Percentiles rank a stretch among this genome's conserved stretches.
Conservation (phyloP, 2,888 invertebrate genomes). For the Machimus rusticus region DNA sequence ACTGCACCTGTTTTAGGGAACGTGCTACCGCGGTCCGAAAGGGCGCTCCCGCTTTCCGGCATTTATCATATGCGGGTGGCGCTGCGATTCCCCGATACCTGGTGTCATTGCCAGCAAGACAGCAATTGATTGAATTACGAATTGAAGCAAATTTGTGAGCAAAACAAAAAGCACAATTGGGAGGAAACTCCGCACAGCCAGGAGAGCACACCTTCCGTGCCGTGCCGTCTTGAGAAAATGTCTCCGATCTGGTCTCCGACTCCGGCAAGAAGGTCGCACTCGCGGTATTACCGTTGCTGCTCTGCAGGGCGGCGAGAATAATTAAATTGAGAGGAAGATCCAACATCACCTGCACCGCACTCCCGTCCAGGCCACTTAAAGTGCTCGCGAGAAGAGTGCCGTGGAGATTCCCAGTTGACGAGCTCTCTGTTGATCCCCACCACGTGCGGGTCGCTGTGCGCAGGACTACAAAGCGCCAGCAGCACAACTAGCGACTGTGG, state of each 20-base stretch:
- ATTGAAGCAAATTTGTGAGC: not conserved
- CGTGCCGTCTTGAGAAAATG: not conserved
- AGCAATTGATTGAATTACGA: not conserved
- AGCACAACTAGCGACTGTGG: slow-evolving; percentile 1
- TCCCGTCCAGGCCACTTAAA: not conserved
- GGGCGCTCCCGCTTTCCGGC: not conserved
- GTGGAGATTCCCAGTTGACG: not conserved
- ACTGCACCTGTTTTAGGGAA: not conserved
- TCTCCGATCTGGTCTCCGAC: not conserved
- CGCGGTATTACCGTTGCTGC: not conserved
- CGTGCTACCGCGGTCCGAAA: not conserved
- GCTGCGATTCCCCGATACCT: not conserved
- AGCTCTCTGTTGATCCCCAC: not conserved
- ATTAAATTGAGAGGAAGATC: not conserved
- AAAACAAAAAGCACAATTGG: not conserved
- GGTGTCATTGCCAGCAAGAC: not conserved
- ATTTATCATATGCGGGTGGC: not conserved
- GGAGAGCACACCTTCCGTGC: not conserved
- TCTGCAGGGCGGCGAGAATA: not conserved
- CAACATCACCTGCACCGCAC: not conserved
- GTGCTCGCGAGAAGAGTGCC: not conserved
- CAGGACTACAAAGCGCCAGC: slow-evolving; percentile 20
- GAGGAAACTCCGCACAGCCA: not conserved
- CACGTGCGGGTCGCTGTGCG: not conserved
- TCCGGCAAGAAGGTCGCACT: not conserved